Conservation (phyloP, 2,113 vertebrate species). For the Indri indri region DNA sequence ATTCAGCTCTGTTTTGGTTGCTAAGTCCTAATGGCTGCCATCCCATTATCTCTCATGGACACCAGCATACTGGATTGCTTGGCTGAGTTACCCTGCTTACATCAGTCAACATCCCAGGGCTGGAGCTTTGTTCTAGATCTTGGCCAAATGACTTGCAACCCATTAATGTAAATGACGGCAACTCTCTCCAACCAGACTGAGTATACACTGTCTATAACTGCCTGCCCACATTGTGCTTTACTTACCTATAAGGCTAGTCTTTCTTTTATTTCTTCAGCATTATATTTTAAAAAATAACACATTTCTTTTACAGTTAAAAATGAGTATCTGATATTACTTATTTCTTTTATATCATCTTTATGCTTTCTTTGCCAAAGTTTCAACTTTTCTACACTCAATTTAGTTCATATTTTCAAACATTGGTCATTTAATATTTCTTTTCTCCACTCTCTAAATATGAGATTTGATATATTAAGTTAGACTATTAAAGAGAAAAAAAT, state of each 20-base stretch:
- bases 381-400: background rate
- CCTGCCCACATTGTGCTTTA: background rate
- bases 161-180: background rate
- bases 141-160: background rate
- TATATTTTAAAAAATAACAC: background rate
- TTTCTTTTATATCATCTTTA: background rate
- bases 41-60: too few relatives aligned
- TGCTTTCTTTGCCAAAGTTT: background rate
- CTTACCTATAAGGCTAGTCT: background rate
- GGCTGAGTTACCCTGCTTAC: background rate
- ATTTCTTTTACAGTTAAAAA: conserved; percentile 10
- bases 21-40: background rate
- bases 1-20: background rate
- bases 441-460: background rate
- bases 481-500: background rate
- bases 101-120: background rate
- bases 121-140: background rate
- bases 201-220: background rate
- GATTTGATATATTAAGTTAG: background rate
- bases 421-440: background rate
- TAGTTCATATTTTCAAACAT: background rate
- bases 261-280: background rate
- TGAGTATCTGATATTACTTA: background rate
- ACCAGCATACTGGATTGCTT: background rate
- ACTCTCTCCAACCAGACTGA: background rate